Conservation (phyloP, 2,113 vertebrate genomes). For the Rhizomys pruinosus region DNA sequence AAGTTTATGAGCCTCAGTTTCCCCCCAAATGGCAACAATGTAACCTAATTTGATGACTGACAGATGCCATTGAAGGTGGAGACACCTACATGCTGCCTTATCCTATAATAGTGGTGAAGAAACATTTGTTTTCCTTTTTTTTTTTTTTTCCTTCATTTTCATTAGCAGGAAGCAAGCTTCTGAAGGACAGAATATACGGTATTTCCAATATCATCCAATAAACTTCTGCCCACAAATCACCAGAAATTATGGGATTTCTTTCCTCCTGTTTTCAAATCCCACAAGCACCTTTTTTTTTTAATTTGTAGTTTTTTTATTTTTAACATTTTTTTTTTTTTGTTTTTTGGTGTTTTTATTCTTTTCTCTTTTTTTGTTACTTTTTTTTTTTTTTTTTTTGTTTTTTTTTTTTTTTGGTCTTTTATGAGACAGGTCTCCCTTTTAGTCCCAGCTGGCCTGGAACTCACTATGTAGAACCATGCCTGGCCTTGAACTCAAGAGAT, state of each 20-base stretch:
- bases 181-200: background rate
- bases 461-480: no score
- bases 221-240: background rate
- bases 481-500: no score
- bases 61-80: background rate
- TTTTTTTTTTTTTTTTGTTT: no score
- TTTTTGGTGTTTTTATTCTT: no score
- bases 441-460: no score
- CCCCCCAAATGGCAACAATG: background rate
- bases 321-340: no score
- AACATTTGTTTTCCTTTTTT: background rate
- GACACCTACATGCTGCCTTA: background rate
- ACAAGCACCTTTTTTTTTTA: background rate
- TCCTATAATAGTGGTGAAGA: background rate
- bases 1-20: slow-evolving; percentile 11
- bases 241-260: background rate
- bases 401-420: no score
- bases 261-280: background rate
- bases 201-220: background rate
- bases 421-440: no score
- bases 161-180: background rate
- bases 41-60: background rate
- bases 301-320: slow-evolving; percentile 34
- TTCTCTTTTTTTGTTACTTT: no score
- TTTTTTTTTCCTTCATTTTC: background rate